Evolutionary conservation across 2,113 vertebrate species (phyloP), one percentile per base, ranked within the genome.

Genomic region (Platysteira castanea): DNA sequence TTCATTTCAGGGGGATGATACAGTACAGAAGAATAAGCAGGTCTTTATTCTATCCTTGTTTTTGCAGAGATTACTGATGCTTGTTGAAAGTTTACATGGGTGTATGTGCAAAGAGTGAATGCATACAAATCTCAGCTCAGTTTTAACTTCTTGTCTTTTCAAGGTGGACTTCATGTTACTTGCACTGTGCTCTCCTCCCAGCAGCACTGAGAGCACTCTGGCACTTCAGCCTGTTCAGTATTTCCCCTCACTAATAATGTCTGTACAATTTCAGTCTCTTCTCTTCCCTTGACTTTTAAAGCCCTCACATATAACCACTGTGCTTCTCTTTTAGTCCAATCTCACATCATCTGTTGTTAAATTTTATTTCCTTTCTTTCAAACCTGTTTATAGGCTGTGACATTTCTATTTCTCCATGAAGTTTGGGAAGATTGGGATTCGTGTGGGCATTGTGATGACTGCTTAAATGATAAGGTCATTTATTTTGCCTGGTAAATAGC

Each of bases 301-400:
- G 39, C 47, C 42, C 77, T 86, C 85, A 46, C 14, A 14, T 68
- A 35, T 42, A 83, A 67, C 18, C 44, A 19, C 57, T 53, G 52
- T 54, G 14, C 49, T 89, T 70, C 73, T 80, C 53, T 90, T 92
- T 50, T 19, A 81, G 46, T 74, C 56, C 35, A 50, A 0, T 70
- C 68, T 94, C 59, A 65, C 50, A 91, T 56, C n/a, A 39, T 50
- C 84, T 87, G 13, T 79, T 83, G 63, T 87, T 89, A 91, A 89
- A 70, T 59, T 93, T 86, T 54, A 89, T 86, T 91, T 87, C 84
- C 75, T 93, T 86, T 90, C 78, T 91, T 87, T 87, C 80, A 92
- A 94, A 79, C 54, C 67, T 77, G 57, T 91, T 91, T 90, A 67
- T 92, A 95, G 83, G 86, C 83, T 92, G 37, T 74, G 89, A 35